Evolutionary conservation across 2,888 invertebrate species (phyloP), one percentile per base, ranked within the genome.

Genomic region (Dryomyza anilis): DNA sequence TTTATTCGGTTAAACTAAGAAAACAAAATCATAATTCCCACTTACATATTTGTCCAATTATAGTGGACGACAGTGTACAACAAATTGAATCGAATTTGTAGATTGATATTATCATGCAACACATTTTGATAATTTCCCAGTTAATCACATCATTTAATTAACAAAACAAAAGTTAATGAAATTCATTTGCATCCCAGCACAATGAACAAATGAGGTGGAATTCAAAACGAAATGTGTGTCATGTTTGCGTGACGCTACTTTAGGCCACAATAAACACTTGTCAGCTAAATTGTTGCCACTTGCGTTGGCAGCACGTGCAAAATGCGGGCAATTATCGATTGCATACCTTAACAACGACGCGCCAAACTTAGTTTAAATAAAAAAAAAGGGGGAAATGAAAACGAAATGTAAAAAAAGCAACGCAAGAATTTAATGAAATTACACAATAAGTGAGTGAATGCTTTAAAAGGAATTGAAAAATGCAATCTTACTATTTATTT

Each of bases 291-390:
- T n/a, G 8, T 19, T 30, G 16, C 33, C 53, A 53, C 53, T 30
- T n/a, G 16, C 12, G 8, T 19, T 19, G 21, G 33, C 29, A 33
- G n/a, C n/a, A n/a, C n/a, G 19, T 48, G 30, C 33, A 21, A 53
- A 30, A 53, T 12, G 33, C 30, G 33, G n/a, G n/a, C n/a, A n/a
- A n/a, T 21, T 53, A 53, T 53, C 30, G 53, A 53, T 53, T 30
- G n/a, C 19, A 48, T 23, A 21, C 23, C 23, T 23, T 12, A 3
- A 52, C 45, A 45, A 46, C 16, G 7, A 19, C 10, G 8, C 4
- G 6, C 46, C 16, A 19, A 33, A 33, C 19, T 21, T 10, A 21
- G 21, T 21, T 16, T 16, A 19, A 21, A 16, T 21, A 46, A 2
- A 19, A 46, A 46, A 16, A 6, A 46, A 16, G 45, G 1, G 16